A percentile compares a stretch with the other conserved stretches of the same genome.
phyloP scores from a whole-genome alignment of 2,113 vertebrate species.

The Bubo blakistoni region DNA sequence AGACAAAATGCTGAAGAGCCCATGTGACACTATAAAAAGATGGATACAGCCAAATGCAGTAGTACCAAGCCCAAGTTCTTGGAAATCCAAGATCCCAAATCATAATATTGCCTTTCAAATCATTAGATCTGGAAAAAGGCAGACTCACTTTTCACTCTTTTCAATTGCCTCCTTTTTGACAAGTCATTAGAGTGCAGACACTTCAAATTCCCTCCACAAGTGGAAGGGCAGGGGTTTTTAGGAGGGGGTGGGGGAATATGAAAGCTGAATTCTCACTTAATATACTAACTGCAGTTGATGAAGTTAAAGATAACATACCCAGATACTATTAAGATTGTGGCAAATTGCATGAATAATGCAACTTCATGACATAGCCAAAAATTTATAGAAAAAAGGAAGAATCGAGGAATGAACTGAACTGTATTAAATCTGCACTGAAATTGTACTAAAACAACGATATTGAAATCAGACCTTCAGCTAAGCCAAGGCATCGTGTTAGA shows the following conservation, averaged over 20 bases:
- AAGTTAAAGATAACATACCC: neutral
- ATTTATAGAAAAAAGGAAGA: neutral
- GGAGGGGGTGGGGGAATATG: neutral
- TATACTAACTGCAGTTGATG: neutral
- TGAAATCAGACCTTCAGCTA: neutral
- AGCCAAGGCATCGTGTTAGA: neutral
- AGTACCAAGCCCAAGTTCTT: neutral
- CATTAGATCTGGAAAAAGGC: neutral
- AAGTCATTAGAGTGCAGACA: neutral
- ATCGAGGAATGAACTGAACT: neutral
- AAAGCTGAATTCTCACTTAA: neutral
- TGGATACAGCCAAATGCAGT: neutral
- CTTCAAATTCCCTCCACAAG: neutral
- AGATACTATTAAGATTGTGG: neutral
- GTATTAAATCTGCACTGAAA: neutral
- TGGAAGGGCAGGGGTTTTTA: neutral
- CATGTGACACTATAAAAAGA: neutral
- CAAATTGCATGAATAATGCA: neutral
- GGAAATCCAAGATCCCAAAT: neutral
- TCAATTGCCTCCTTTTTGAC: neutral
- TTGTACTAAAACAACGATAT: neutral
- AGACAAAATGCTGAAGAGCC: neutral
- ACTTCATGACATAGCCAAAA: neutral
- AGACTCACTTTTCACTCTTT: neutral
- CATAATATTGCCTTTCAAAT: neutral